Evolutionary conservation across 2,888 invertebrate species (phyloP).

Genomic region (Catocala fraxini): DNA sequence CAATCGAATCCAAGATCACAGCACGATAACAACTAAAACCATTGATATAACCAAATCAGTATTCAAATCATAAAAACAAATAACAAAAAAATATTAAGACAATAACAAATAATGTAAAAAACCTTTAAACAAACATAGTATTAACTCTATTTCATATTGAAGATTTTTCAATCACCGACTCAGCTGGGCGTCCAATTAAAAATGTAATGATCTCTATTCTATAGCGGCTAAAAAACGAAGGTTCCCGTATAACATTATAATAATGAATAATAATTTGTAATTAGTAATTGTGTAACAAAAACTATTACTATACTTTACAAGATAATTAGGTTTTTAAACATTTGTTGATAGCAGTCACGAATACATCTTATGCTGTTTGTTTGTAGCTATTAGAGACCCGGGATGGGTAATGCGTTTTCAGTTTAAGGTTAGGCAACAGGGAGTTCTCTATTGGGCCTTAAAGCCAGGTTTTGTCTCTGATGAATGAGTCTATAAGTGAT

Average conservation of each 20-base stretch:
- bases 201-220: constrained; percentile 69
- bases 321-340: constrained; percentile 15
- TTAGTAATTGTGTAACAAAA: constrained; percentile 49
- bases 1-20: constrained; percentile 12
- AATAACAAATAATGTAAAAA: constrained; percentile 43
- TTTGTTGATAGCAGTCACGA: not conserved
- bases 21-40: constrained; percentile 17
- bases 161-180: constrained; percentile 78
- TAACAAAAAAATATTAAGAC: constrained; percentile 35
- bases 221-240: constrained; percentile 27
- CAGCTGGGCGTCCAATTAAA: constrained; percentile 77
- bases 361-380: not conserved
- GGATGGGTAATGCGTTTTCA: no score
- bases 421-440: no score
- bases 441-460: no score
- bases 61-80: constrained; percentile 32
- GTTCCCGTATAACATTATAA: constrained; percentile 40
- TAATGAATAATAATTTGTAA: constrained; percentile 45
- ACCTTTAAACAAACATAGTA: constrained; percentile 54
- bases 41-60: constrained; percentile 8
- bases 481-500: no score
- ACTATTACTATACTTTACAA: constrained; percentile 35
- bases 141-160: constrained; percentile 56
- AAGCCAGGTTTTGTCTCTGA: no score
- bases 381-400: no score